Conservation (phyloP, 2,797 vertebrate species). For the Zenarchopterus dispar region DNA sequence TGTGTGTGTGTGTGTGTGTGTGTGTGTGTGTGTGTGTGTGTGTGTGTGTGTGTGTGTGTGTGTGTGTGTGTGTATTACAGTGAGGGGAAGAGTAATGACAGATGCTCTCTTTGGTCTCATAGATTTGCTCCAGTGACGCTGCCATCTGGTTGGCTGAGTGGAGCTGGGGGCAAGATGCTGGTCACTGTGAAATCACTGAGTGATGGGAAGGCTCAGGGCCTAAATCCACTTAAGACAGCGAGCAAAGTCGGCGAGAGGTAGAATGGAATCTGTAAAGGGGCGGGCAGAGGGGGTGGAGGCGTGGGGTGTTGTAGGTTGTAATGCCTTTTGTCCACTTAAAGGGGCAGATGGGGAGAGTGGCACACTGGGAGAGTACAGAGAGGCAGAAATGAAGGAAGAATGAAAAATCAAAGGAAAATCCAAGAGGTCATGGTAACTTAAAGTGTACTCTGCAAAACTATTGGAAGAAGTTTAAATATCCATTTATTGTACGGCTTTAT, state of each 20-base stretch:
- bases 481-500: too few relatives aligned
- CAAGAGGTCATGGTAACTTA: neutral
- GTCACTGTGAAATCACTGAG: constrained; percentile 55
- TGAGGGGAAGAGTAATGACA: constrained; percentile 34
- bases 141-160: constrained; percentile 77
- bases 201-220: constrained; percentile 47
- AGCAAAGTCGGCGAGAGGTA: constrained; percentile 6
- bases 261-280: constrained; percentile 6
- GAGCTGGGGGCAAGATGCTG: constrained; percentile 51
- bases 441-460: constrained; percentile 7
- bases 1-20: constrained; percentile 20
- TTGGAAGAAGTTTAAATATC: constrained; percentile 16
- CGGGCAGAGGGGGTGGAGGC: neutral
- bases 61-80: constrained; percentile 29
- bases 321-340: constrained; percentile 53
- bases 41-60: neutral
- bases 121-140: constrained; percentile 69
- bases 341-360: constrained; percentile 60
- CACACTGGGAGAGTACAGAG: constrained; percentile 21
- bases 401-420: constrained; percentile 3
- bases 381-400: constrained; percentile 39
- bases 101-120: constrained; percentile 62
- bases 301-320: constrained; percentile 21
- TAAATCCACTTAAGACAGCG: constrained; percentile 53
- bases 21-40: too few relatives aligned